Evolutionary conservation across 2,888 invertebrate genomes (phyloP), one percentile per base, ranked within the genome.

Genomic region (Drosophila niveifrons): DNA sequence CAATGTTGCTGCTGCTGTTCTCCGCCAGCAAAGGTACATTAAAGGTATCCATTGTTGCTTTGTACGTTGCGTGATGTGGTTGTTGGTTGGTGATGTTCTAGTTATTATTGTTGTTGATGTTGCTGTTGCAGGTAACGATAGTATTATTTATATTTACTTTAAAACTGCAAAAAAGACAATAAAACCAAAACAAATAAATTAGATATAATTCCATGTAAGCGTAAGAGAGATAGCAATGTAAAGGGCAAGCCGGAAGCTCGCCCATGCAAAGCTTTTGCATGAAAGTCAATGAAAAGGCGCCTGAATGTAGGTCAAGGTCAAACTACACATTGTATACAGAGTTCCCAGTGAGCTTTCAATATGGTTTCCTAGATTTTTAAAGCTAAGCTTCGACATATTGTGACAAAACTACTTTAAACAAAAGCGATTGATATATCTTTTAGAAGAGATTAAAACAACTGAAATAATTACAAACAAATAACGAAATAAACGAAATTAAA

Each of bases 21-120:
- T 83, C 83, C 18, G 82, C 71, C 72, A 90, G 65, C 66, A 90
- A 63, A 68, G 90, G 84, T 75, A 84, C 83, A 56, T 82, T 87
- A 66, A 80, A 90, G 75, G 77, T 78, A 58, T 91, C 91, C 90
- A 91, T 90, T 68, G 36, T 63, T 62, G n/a, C 15, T 67, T 66
- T 78, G 63, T 78, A 72, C 69, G 59, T 67, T 71, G 66, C 43
- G 79, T 77, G 80, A 82, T 88, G 86, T 66, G 36, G 17, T 67
- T 51, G 48, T 10, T 46, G 43, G 36, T 63, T 55, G 39, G 23
- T 70, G 65, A 50, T 66, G 53, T 59, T 66, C 8, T 36, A 7
- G 47, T 52, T 41, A 34, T 55, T 50, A 10, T 41, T 41, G 34
- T 55, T 50, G n/a, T 41, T 56, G n/a, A 43, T 65, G 15, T 50